Conservation (phyloP, 2,888 invertebrate genomes). For the Pollenia amentaria region DNA sequence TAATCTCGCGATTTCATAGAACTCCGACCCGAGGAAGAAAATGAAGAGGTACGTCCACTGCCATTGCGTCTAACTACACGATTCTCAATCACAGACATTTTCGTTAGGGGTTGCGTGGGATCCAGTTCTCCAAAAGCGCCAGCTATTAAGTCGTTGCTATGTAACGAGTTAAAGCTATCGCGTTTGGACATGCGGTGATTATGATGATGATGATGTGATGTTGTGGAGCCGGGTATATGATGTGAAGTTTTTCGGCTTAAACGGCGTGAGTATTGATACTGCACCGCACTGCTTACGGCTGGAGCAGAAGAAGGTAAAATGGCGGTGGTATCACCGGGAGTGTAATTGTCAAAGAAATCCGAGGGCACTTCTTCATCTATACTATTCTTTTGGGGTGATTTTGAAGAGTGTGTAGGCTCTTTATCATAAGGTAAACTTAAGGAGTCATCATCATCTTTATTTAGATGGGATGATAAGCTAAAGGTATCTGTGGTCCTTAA, state of each 20-base stretch:
- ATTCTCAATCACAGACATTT: conserved; percentile 83
- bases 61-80: conserved; percentile 82
- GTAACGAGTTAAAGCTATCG: conserved; percentile 83
- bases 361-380: conserved; percentile 81
- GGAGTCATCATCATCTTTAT: conserved; percentile 65
- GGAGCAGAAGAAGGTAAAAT: conserved; percentile 72
- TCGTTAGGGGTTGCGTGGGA: conserved; percentile 82
- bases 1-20: conserved; percentile 84
- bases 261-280: conserved; percentile 82
- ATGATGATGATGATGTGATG: conserved; percentile 62
- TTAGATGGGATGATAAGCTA: conserved; percentile 78
- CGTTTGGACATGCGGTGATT: conserved; percentile 79
- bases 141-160: conserved; percentile 82
- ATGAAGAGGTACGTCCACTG: conserved; percentile 81
- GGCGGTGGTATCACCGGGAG: conserved; percentile 77
- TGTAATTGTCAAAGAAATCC: conserved; percentile 81
- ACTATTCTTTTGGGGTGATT: conserved; percentile 50
- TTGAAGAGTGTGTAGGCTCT: conserved; percentile 62
- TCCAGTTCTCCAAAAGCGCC: conserved; percentile 83
- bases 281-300: conserved; percentile 77
- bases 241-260: conserved; percentile 82
- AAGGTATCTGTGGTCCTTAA: conserved; percentile 77
- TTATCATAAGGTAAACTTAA: conserved; percentile 69
- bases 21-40: conserved; percentile 82
- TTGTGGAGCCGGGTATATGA: conserved; percentile 70